Conservation (phyloP, 2,797 vertebrate species). For the Sebastiscus tertius region DNA sequence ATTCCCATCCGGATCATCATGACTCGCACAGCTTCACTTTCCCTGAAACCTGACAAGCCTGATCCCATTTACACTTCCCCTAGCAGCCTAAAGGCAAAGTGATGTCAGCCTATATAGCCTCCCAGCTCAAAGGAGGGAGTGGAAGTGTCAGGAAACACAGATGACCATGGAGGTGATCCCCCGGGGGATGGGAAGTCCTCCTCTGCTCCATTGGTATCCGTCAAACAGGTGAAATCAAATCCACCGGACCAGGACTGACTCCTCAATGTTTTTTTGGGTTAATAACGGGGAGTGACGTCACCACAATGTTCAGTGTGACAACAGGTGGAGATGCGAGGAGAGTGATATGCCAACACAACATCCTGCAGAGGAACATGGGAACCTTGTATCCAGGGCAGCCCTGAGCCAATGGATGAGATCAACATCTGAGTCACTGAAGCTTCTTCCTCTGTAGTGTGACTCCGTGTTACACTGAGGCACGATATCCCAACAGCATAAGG, state of each 20-base stretch:
- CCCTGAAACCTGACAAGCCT: conserved; percentile 57
- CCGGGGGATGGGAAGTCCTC: conserved; percentile 41
- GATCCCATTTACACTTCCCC: conserved; percentile 47
- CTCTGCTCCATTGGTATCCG: not conserved
- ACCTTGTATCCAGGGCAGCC: conserved; percentile 13
- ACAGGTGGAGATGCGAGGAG: conserved; percentile 17
- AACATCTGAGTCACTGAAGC: conserved; percentile 28
- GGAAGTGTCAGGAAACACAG: conserved; percentile 42
- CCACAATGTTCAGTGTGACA: conserved; percentile 12
- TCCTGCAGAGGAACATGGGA: conserved; percentile 26
- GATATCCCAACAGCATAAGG: not conserved
- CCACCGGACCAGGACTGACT: not conserved
- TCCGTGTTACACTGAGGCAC: not conserved
- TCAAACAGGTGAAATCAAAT: conserved; percentile 51
- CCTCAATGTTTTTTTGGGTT: conserved; percentile 19
- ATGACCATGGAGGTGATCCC: conserved; percentile 46
- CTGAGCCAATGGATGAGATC: conserved; percentile 28
- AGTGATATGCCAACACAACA: no score
- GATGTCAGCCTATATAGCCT: conserved; percentile 55
- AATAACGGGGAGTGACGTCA: conserved; percentile 23
- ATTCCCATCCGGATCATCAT: conserved; percentile 23
- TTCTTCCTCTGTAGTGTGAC: not conserved
- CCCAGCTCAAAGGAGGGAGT: conserved; percentile 45
- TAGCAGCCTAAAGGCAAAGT: conserved; percentile 24
- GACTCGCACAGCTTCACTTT: conserved; percentile 39